Base-by-base conservation (phyloP, 2,797 vertebrate species). In the Trichosurus vulpecula region DNA sequence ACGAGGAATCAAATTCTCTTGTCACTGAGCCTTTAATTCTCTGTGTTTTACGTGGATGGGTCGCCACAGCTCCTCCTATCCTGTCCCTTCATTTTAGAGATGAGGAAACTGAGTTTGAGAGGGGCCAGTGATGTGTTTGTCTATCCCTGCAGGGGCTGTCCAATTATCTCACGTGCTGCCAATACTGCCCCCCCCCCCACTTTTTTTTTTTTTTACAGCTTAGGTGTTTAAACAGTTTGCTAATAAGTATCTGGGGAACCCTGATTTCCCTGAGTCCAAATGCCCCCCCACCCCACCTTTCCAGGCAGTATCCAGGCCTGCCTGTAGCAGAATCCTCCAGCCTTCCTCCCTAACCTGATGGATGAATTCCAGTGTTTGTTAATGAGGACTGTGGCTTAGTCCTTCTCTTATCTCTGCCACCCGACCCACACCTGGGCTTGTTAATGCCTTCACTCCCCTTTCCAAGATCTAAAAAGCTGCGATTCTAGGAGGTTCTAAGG, bases 301-400 rank as follows among this genome's bases (percentile, higher is more conserved):
- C 31, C 14, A 6, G 35, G 35, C 35, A 66, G 35, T 31, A n/a
- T 13, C 66, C 19, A 22, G 5, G n/a, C 55, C 53, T 19, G 19
- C 58, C 22, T 54, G 12, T 29, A 16, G 3, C 56, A 31, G n/a
- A 14, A 27, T 6, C 12, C 47, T 81, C 57, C 5, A 11, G 89
- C 57, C 51, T 41, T 90, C 11, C 54, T 87, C 31, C 52, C 91
- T 92, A 54, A n/a, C 22, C 90, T n/a, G 27, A 51, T 3, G 22
- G 41, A 57, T 55, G 31, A 61, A 61, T 91, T 93, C 91, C 93
- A 81, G 81, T 58, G 47, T 51, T 55, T 55, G 94, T 94, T 95
- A 92, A 47, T 90, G 91, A 52, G 51, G 53, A 74, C 41, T 58
- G n/a, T 41, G 55, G 55, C 87, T 55, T 56, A 91, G 57, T 56